Evolutionary conservation across 2,113 vertebrate species (phyloP), one percentile per base, ranked within the genome.

Genomic region (Chaetura pelagica): DNA sequence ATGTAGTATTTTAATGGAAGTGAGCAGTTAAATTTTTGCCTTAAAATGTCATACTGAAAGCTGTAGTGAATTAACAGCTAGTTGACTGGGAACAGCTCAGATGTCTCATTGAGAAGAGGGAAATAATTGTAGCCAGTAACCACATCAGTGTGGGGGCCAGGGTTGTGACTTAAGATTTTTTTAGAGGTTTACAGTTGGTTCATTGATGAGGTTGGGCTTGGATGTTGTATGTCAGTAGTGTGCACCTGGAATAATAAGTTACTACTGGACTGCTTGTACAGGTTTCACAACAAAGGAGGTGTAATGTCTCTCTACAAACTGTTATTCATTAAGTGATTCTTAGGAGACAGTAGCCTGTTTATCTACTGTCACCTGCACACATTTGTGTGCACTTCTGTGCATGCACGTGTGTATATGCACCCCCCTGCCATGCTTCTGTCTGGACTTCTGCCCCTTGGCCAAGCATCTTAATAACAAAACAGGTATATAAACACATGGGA

Each of bases 401-500:
- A 7, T 21, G 61, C 4, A 1, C 0, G 0, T 11, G 1, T 5
- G 22, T 16, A 9, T 54, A 5, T 69, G 19, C 22, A 74, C 15
- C 20, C 16, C 11, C 24, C 12, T 22, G 16, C 40, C n/a, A 11
- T 55, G 27, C 66, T 72, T 52, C 15, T 19, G 13, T 32, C 42
- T 58, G 57, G 59, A 8, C 42, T 66, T 80, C 35, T 95, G 63
- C 75, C 67, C 42, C 17, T n/a, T n/a, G 76, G 42, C 85, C 34
- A 48, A 91, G 61, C 26, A 19, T 75, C 34, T 81, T 74, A 30
- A 17, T n/a, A 67, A 59, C 29, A 74, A 77, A 86, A 34, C 20
- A 22, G 6, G 4, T 63, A 12, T 15, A 73, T 73, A 66, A 85
- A 84, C 29, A 18, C 27, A n/a, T 13, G 55, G 35, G 11, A 38